Conservation (phyloP, 2,113 vertebrate species). For the Otolemur garnettii region DNA sequence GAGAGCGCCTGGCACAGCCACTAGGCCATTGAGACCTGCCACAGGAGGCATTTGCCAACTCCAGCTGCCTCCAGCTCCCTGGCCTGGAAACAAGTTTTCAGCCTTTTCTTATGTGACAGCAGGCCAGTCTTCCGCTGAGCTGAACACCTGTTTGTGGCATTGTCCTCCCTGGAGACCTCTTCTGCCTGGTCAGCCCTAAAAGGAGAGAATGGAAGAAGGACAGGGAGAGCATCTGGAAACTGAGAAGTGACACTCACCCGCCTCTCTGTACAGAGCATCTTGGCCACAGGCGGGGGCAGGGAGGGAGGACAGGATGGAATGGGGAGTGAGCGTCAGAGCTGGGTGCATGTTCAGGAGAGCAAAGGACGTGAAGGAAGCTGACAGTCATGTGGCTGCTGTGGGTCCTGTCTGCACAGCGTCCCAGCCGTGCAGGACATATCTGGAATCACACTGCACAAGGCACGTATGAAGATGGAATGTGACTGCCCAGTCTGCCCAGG, state of each 20-base stretch:
- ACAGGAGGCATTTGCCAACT: too few species aligned
- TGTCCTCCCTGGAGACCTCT: neutral
- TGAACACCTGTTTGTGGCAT: neutral
- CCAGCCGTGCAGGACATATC: accelerated
- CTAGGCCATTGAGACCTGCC: neutral
- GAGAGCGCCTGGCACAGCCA: neutral
- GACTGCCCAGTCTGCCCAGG: neutral
- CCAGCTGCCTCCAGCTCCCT: neutral
- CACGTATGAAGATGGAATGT: accelerated
- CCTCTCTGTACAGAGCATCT: neutral
- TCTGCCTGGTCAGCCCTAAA: accelerated
- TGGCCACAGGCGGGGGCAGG: neutral
- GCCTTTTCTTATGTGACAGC: neutral
- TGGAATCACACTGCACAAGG: accelerated
- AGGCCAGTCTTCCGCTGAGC: neutral
- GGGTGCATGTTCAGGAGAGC: neutral
- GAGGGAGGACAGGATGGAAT: neutral
- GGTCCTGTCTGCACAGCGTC: accelerated
- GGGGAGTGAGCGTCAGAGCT: neutral
- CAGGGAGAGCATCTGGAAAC: neutral
- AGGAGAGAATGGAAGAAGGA: too few species aligned
- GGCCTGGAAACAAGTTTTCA: neutral
- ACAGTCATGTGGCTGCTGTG: accelerated
- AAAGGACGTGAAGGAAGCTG: neutral
- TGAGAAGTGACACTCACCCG: too few species aligned